A percentile compares a stretch with the other conserved stretches of the same genome.
These are phyloP conservation scores for Hirtodrosophila alboralis DNA, from an alignment of 2,888 invertebrate species.

Conservation along the genomic window DNA sequence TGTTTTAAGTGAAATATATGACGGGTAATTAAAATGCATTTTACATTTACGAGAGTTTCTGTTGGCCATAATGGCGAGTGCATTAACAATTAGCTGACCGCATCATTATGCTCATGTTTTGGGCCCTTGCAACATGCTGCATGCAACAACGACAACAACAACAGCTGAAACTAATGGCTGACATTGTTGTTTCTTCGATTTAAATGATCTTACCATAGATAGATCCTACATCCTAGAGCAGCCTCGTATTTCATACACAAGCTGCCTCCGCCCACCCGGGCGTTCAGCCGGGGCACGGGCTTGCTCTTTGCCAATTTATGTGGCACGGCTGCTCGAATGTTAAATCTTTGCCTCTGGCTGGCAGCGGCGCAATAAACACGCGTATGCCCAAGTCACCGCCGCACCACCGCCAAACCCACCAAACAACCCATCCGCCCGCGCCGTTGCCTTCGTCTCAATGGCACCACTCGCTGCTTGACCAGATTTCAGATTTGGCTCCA, in stretches of 20 bases:
- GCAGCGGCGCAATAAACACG: slow-evolving; percentile 75
- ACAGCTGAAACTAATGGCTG: slow-evolving; percentile 13
- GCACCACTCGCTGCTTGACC: slow-evolving; percentile 46
- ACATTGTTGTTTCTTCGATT: slow-evolving; percentile 13
- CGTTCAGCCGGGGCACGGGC: slow-evolving; percentile 65
- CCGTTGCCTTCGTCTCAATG: slow-evolving; percentile 7
- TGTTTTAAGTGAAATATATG: slow-evolving; percentile 76
- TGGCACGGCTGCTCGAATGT: slow-evolving; percentile 69
- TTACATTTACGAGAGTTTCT: slow-evolving; percentile 65
- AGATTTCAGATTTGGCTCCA: slow-evolving; percentile 50
- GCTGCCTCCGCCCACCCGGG: slow-evolving; percentile 71
- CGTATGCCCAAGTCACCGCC: slow-evolving; percentile 62
- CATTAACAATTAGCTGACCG: slow-evolving; percentile 79
- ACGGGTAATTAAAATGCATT: slow-evolving; percentile 80
- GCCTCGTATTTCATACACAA: slow-evolving; percentile 44
- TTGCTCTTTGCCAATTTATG: slow-evolving; percentile 74
- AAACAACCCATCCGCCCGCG: slow-evolving; percentile 11
- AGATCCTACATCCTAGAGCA: slow-evolving; percentile 56
- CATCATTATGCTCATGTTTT: slow-evolving; percentile 65
- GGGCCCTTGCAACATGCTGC: slow-evolving; percentile 35
- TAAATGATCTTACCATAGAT: slow-evolving; percentile 6
- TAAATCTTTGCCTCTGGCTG: slow-evolving; percentile 78
- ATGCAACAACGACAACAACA: slow-evolving; percentile 36
- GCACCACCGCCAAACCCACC: slow-evolving; percentile 70
- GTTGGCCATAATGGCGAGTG: slow-evolving; percentile 67